Base-by-base conservation (phyloP, 2,113 vertebrate genomes). In the Aegithalos caudatus region DNA sequence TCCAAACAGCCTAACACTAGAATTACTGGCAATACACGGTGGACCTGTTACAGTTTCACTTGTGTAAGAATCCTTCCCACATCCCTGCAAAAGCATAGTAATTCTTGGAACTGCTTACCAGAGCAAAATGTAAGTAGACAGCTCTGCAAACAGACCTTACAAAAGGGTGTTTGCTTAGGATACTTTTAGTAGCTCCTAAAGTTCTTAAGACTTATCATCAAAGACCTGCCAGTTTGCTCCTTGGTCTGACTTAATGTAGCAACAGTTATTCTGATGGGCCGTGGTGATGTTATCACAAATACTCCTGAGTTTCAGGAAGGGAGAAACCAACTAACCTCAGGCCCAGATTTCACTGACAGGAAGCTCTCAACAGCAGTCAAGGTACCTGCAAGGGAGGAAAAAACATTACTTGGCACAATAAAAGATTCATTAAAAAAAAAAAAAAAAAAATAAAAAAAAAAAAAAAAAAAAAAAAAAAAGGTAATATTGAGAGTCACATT, bases 301-400 rank as follows among this genome's bases (percentile, higher is more conserved):
- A 82, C 8, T 17, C n/a, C 42, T 1, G 5, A 50, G 42, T 50
- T 53, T 60, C 77, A 78, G 40, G 16, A 86, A 91, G 22, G 31
- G 37, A 90, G 7, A 94, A 83, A 81, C 33, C 91, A 97, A 97
- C 97, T 79, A 96, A 99, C 99, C 97, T 99, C 98, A 81, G 99
- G 97, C 82, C 99, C 99, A 64, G 95, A 44, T 33, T 98, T 95
- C 74, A 99, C 18, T 0, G 97, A 98, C 96, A 99, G 96, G 96
- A 99, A 99, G 92, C 99, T 99, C 97, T 99, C 99, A 25, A 99
- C 97, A 50, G 98, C 97, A 73, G 99, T 99, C 96, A 99, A 96
- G 25, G 98, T 99, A 69, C 99, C 99, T 98, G 80, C 69, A 86
- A 95, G 17, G 67, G 27, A 61, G 58, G 16, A 80, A 74, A 90